These are phyloP conservation scores for Ophonus ardosiacus DNA, from an alignment of 2,888 invertebrate genomes.

Conservation along the genomic window DNA sequence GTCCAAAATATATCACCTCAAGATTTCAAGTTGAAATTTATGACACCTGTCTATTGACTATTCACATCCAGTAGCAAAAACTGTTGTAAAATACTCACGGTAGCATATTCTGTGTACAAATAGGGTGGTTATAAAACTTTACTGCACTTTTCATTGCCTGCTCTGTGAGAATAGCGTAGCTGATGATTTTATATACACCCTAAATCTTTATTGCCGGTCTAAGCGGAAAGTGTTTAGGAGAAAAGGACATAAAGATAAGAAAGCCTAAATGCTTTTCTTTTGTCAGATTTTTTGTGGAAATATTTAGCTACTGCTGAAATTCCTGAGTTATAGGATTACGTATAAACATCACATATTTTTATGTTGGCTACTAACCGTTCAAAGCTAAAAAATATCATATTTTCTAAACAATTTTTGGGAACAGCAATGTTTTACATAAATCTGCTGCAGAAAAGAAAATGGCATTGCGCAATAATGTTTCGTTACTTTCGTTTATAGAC, in stretches of 20 bases:
- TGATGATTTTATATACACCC: constrained; percentile 48
- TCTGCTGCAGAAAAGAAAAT: no score
- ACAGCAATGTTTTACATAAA: no score
- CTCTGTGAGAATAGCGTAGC: constrained; percentile 12
- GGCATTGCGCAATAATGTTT: no score
- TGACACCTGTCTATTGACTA: background rate
- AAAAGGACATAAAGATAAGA: background rate
- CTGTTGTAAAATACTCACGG: constrained; percentile 44
- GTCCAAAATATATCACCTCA: background rate
- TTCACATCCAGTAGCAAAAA: constrained; percentile 25
- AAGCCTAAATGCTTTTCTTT: background rate
- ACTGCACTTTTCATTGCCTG: constrained; percentile 39
- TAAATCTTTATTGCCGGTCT: constrained; percentile 28
- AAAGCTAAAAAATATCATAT: no score
- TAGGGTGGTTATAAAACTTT: constrained; percentile 43
- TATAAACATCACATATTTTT: no score
- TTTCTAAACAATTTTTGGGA: no score
- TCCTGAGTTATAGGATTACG: background rate
- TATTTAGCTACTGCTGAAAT: background rate
- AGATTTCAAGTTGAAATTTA: background rate
- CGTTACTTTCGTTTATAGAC: no score
- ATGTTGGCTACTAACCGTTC: no score
- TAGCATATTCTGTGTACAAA: constrained; percentile 42
- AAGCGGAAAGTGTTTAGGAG: background rate
- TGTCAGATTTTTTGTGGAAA: background rate